phyloP scores from a whole-genome alignment of 2,797 vertebrate species.

The Halcyon chelicuti region DNA sequence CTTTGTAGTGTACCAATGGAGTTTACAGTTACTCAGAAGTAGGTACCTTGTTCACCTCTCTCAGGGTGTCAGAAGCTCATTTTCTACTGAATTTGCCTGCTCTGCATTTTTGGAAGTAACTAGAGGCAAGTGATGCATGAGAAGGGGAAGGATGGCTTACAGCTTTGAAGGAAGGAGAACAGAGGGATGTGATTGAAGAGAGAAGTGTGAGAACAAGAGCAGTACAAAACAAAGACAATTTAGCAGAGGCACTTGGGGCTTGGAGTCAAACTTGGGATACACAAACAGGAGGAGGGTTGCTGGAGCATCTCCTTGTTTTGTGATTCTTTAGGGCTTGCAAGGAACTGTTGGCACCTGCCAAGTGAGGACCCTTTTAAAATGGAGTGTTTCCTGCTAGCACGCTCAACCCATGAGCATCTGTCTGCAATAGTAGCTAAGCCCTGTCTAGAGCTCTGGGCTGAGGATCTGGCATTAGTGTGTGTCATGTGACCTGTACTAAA shows the following conservation, averaged over 20 bases:
- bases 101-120: background rate
- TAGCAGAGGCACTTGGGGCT: background rate
- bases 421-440: background rate
- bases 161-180: background rate
- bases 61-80: background rate
- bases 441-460: background rate
- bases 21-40: background rate
- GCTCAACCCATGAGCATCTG: background rate
- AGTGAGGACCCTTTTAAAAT: background rate
- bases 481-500: background rate
- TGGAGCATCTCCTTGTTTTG: background rate
- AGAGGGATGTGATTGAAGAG: background rate
- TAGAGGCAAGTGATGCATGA: background rate
- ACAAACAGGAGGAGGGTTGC: background rate
- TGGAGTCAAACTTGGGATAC: background rate
- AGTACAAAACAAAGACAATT: background rate
- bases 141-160: background rate
- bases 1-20: rapidly evolving
- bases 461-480: background rate
- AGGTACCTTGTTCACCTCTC: background rate
- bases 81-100: background rate
- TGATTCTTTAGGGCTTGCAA: background rate
- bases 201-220: background rate
- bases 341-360: background rate
- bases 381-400: background rate